These are phyloP conservation scores for Amphilophus citrinellus DNA, from an alignment of 2,113 vertebrate species.

Conservation along the genomic window DNA sequence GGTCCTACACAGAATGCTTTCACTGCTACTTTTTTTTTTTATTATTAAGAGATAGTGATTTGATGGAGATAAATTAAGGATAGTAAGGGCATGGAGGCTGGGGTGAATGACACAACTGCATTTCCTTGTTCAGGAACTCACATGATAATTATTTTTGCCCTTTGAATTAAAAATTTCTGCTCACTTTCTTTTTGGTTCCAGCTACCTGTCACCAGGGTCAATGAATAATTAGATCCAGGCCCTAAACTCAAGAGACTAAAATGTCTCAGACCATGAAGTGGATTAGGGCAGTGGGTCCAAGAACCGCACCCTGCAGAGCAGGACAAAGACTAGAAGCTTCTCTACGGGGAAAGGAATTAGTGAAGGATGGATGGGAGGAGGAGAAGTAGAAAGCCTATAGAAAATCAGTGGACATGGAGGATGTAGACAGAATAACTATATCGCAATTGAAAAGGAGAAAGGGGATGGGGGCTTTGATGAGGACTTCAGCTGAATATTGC, in stretches of 20 bases:
- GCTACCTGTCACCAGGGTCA: conserved; percentile 24
- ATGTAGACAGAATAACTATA: background rate
- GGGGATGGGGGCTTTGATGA: conserved; percentile 33
- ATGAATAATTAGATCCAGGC: conserved; percentile 50
- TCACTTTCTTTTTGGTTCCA: background rate
- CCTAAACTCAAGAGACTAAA: conserved; percentile 28
- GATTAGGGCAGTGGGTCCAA: conserved; percentile 50
- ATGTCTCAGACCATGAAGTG: conserved; percentile 9
- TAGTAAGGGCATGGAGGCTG: background rate
- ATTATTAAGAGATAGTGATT: conserved; percentile 13
- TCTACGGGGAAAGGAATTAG: conserved; percentile 39
- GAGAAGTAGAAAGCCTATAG: conserved; percentile 22
- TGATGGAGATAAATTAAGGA: conserved; percentile 21
- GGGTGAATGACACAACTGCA: background rate
- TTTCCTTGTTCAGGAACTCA: background rate
- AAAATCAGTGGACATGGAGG: conserved; percentile 9
- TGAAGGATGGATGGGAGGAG: conserved; percentile 37
- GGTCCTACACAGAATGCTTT: conserved; percentile 7
- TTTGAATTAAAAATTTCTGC: background rate
- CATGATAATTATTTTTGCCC: background rate
- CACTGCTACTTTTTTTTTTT: background rate
- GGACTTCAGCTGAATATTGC: background rate
- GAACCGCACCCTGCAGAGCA: conserved; percentile 2
- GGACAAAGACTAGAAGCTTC: conserved; percentile 42
- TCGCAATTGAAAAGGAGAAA: background rate